phyloP scores from a whole-genome alignment of 2,113 vertebrate genomes.

The Varanus komodoensis region DNA sequence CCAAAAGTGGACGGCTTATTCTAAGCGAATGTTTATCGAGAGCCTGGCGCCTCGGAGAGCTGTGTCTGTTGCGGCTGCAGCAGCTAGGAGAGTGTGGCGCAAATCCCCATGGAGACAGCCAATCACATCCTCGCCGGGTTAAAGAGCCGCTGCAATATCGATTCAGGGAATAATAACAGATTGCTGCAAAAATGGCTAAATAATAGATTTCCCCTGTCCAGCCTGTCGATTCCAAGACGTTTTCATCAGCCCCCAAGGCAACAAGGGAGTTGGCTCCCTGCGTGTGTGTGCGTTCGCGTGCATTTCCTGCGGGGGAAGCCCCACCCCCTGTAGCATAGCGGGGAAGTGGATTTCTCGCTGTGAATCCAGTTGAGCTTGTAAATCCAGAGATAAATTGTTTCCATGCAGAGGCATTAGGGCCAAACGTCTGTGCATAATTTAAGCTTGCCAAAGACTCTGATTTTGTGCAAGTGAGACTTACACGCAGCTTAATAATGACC shows the following conservation, averaged over 20 bases:
- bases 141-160: conserved; percentile 68
- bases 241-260: conserved; percentile 64
- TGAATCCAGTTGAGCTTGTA: conserved; percentile 74
- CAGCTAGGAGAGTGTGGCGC: conserved; percentile 65
- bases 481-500: conserved; percentile 47
- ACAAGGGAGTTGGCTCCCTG: conserved; percentile 46
- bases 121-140: conserved; percentile 62
- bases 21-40: conserved; percentile 23
- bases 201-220: conserved; percentile 66
- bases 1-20: conserved; percentile 41
- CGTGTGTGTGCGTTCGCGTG: neutral
- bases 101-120: conserved; percentile 76
- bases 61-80: conserved; percentile 46
- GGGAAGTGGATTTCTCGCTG: conserved; percentile 69
- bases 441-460: conserved; percentile 64
- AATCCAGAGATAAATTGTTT: conserved; percentile 77
- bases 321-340: conserved; percentile 37
- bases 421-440: conserved; percentile 77
- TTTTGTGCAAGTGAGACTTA: conserved; percentile 49
- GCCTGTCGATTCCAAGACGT: conserved; percentile 55
- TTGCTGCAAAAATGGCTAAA: conserved; percentile 72
- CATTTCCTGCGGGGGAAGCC: conserved; percentile 25
- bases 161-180: conserved; percentile 73
- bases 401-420: conserved; percentile 62
- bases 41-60: conserved; percentile 43